Base-by-base conservation (phyloP, 2,888 invertebrate genomes). In the Lomographa bimaculata region DNA sequence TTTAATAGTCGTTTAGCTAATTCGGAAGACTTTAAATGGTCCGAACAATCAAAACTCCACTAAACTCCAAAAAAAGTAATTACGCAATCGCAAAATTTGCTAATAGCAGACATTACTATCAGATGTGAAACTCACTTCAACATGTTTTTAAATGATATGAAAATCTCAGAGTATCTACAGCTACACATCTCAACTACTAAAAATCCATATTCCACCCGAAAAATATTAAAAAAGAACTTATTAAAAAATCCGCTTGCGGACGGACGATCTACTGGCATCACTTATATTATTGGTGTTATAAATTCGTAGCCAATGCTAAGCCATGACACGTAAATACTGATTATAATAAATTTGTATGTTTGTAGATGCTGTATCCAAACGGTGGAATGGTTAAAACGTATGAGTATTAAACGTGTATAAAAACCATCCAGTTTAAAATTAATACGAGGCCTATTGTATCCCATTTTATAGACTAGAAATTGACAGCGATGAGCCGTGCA, bases 391-490 rank as follows among this genome's bases (percentile, higher is more conserved):
- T 74, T 72, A 79, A 82, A 81, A 76, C 70, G 50, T 69, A 64
- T 76, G 79, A 80, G 76, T 84, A 84, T 76, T 79, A 80, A 82
- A 70, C 54, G 53, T 72, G 69, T 80, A 79, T 74, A 79, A 68
- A 69, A 78, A 77, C 71, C 74, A 57, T 50, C 46, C 51, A 50
- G 36, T 49, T 44, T 57, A 45, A 45, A 56, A 48, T 50, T 44
- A 50, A 54, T 11, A 35, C 51, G 27, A 41, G 18, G 21, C 26
- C 16, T 8, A 5, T 7, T 28, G 11, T 14, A 3, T 14, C 14
- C n/a, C n/a, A n/a, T n/a, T n/a, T n/a, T n/a, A n/a, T n/a, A n/a
- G n/a, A n/a, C n/a, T n/a, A n/a, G n/a, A n/a, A n/a, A n/a, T n/a
- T n/a, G n/a, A n/a, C n/a, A n/a, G n/a, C n/a, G n/a, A n/a, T n/a